These are phyloP conservation scores for Dromas ardeola DNA, from an alignment of 2,113 vertebrate species.

Conservation along the genomic window DNA sequence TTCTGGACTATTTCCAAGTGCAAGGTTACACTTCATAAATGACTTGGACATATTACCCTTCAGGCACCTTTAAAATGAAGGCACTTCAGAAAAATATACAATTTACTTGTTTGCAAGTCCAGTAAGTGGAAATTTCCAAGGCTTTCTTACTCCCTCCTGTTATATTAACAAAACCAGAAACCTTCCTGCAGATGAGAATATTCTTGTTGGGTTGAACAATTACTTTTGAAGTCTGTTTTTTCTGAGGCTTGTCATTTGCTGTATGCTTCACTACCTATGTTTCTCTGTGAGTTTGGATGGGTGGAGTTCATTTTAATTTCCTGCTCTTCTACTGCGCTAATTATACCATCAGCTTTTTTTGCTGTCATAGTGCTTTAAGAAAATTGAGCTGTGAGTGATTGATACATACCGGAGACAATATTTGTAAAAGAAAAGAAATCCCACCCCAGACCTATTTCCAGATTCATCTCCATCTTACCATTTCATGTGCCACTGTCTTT, in stretches of 20 bases:
- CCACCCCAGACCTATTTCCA: background rate
- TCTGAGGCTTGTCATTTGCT: background rate
- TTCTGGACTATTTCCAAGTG: background rate
- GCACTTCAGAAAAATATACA: background rate
- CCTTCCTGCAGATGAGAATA: background rate
- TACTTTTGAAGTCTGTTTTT: background rate
- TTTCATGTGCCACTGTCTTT: background rate
- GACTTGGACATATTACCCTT: background rate
- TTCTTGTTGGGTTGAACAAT: background rate
- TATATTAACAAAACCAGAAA: background rate
- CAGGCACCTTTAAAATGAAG: background rate
- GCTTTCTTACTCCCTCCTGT: background rate
- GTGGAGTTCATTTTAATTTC: slow-evolving; percentile 18
- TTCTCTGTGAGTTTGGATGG: background rate
- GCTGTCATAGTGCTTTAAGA: background rate
- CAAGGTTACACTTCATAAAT: background rate
- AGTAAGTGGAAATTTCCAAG: background rate
- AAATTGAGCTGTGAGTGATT: background rate
- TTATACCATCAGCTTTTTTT: background rate
- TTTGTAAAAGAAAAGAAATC: background rate
- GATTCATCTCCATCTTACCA: background rate
- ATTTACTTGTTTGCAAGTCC: background rate
- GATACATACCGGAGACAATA: background rate
- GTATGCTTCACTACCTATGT: background rate
- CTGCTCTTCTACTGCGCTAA: background rate